A percentile compares a stretch with the other conserved stretches of the same genome.
Conservation (phyloP, 2,113 vertebrate genomes). For the Podarcis raffonei region DNA sequence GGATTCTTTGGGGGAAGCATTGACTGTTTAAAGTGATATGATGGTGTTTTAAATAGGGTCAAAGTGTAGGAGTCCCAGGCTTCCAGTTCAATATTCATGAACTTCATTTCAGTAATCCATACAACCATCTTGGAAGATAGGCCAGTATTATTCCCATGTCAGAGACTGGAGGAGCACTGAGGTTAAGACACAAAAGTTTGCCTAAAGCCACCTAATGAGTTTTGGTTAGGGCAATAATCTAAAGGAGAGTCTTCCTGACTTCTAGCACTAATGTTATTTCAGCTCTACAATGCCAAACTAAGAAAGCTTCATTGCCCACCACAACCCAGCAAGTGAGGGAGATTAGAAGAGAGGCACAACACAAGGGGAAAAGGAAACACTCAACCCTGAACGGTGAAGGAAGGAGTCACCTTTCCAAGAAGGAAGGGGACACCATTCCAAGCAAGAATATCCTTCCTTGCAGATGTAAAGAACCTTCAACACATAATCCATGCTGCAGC, state of each 20-base stretch:
- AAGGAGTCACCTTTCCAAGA: not conserved
- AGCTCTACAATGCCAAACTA: not conserved
- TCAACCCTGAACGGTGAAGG: not conserved
- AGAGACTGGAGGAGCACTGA: not conserved
- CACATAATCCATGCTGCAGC: not conserved
- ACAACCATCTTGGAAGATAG: too few species aligned
- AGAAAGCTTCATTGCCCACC: not conserved
- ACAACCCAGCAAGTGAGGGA: not conserved
- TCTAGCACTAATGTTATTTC: not conserved
- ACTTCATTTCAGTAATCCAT: too few species aligned
- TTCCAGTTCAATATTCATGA: too few species aligned
- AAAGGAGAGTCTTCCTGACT: not conserved
- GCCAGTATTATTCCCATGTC: too few species aligned
- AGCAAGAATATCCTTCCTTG: not conserved
- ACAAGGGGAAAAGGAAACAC: not conserved
- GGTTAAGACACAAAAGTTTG: not conserved
- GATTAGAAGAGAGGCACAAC: not conserved
- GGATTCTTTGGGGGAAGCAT: too few species aligned
- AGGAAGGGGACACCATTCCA: not conserved
- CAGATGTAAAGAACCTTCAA: not conserved
- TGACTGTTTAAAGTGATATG: too few species aligned
- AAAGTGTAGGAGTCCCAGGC: too few species aligned
- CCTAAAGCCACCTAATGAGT: not conserved
- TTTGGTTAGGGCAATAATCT: not conserved
- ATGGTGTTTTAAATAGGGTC: too few species aligned